Percentiles rank a stretch among this genome's conserved stretches.
Conservation (phyloP, 1,140 invertebrate species). For the Euwallacea fornicatus region DNA sequence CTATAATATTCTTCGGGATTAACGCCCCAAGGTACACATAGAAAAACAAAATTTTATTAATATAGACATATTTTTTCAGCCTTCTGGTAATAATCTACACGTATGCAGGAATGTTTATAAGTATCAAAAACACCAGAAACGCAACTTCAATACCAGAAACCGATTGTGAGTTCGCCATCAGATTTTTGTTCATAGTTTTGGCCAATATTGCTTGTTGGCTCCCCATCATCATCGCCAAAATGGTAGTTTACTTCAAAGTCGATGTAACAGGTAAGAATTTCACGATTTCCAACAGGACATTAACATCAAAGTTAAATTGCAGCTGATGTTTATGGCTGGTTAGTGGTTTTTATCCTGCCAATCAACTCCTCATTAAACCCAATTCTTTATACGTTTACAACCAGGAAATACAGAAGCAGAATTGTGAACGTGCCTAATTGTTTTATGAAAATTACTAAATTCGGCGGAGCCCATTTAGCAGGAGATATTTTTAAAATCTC, state of each 20-base stretch:
- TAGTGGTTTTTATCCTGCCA: constrained; percentile 38
- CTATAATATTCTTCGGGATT: constrained; percentile 71
- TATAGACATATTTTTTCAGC: constrained; percentile 51
- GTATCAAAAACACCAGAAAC: constrained; percentile 64
- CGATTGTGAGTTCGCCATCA: constrained; percentile 69
- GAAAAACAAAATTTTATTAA: constrained; percentile 6
- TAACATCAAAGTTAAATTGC: constrained; percentile 13
- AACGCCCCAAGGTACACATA: constrained; percentile 61
- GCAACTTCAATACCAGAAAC: constrained; percentile 62
- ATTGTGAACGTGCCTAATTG: constrained; percentile 21
- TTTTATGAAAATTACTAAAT: constrained; percentile 16
- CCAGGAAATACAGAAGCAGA: constrained; percentile 29
- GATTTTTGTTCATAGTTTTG: constrained; percentile 76
- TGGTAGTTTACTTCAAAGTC: constrained; percentile 62
- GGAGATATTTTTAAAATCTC: constrained; percentile 3
- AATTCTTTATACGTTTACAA: constrained; percentile 40
- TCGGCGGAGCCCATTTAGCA: not conserved
- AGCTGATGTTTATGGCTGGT: constrained; percentile 41
- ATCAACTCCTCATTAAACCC: constrained; percentile 41
- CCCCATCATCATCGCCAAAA: constrained; percentile 72
- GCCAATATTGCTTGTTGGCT: constrained; percentile 76
- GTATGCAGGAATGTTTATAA: constrained; percentile 67
- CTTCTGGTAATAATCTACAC: constrained; percentile 64
- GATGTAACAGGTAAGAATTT: constrained; percentile 54
- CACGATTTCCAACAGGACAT: constrained; percentile 5